Base-by-base conservation (phyloP, 2,113 vertebrate species). In the Illadopsis cleaveri region DNA sequence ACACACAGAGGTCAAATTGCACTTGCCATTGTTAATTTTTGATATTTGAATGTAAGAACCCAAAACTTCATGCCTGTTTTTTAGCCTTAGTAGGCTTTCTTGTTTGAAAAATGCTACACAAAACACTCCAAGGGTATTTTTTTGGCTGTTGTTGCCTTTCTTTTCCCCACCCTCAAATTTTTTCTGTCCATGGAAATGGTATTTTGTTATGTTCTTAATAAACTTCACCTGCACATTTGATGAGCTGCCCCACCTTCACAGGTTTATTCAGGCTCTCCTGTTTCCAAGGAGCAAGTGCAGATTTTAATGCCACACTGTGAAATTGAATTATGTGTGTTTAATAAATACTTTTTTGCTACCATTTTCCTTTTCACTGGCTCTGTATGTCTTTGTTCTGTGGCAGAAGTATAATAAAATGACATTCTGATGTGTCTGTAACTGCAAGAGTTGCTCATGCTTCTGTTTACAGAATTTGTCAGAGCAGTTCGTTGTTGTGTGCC, bases 291-390 rank as follows among this genome's bases (percentile, higher is more conserved):
- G 7, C 35, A 78, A n/a, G 17, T 58, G 12, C 11, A 64, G 10
- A 5, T 66, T 48, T 70, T 62, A 57, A 70, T 81, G 19, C 13
- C n/a, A 48, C 20, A 15, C 38, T 81, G 10, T 70, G 31, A 33
- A 86, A 80, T 4, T 44, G 24, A 85, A 45, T 71, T 35, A 35
- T 33, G 9, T 69, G 5, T 60, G 15, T 56, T 89, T 53, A 94
- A 92, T 94, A 94, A 97, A 89, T 38, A 47, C 16, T 14, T 75
- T 78, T 87, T 92, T 91, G 24, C 40, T 82, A 68, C 65, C 20
- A 9, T 64, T 86, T 69, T 79, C 35, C 22, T 76, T 85, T 66
- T 37, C 35, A 21, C 9, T 79, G 24, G 7, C 22, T 68, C 28
- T 84, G 0, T 28, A 24, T n/a, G 10, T 66, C 15, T 51, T 78